phyloP scores from a whole-genome alignment of 2,113 vertebrate genomes.

The Crotalus helleri region DNA sequence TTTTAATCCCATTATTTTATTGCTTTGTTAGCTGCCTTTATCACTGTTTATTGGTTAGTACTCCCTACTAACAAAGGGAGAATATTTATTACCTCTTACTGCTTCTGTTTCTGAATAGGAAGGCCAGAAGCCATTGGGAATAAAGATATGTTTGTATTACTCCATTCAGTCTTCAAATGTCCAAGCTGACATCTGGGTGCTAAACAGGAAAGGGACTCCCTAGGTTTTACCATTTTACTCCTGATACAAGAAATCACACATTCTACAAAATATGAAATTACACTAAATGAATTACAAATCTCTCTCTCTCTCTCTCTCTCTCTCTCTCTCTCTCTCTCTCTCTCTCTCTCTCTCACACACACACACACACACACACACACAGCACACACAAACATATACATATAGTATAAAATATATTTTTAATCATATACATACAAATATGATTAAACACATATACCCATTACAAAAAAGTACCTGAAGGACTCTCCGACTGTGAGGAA shows the following conservation, averaged over 20 bases:
- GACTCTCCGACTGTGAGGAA: no score
- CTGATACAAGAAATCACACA: no score
- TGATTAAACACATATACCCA: no score
- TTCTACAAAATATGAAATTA: background rate
- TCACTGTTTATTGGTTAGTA: background rate
- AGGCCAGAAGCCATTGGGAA: background rate
- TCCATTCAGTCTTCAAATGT: background rate
- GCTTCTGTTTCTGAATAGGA: background rate
- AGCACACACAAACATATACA: no score
- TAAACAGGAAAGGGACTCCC: background rate
- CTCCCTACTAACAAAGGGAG: background rate
- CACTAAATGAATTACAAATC: background rate
- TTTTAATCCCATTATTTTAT: background rate
- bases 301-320: no score
- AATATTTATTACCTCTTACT: background rate
- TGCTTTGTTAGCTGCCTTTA: background rate
- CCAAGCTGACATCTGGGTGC: background rate
- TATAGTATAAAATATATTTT: no score
- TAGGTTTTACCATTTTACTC: background rate
- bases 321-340: no score
- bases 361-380: no score
- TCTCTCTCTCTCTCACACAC: no score
- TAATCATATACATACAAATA: no score
- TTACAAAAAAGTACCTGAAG: no score
- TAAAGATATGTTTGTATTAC: background rate